Evolutionary conservation across 2,888 invertebrate genomes (phyloP).

Genomic region (Dichetophora obliterata): DNA sequence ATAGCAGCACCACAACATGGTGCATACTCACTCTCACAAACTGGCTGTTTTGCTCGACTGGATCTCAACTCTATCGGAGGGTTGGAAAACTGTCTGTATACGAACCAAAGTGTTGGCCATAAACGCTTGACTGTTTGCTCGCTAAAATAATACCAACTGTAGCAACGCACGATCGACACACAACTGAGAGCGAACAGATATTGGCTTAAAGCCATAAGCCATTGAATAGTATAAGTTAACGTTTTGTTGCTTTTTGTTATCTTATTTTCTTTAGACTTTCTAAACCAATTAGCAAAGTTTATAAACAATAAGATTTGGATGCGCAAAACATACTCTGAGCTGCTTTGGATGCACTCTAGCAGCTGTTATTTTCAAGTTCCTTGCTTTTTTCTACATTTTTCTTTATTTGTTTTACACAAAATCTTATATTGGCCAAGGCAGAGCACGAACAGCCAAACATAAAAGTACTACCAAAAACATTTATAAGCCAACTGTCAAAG

Average conservation of each 20-base stretch:
- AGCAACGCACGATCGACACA: slow-evolving; percentile 14
- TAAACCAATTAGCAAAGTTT: background rate
- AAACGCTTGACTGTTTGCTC: background rate
- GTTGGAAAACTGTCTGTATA: too few relatives aligned
- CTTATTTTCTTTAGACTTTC: background rate
- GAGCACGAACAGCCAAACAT: too few relatives aligned
- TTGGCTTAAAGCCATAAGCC: background rate
- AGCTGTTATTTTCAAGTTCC: too few relatives aligned
- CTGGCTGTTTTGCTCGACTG: too few relatives aligned
- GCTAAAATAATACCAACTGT: background rate
- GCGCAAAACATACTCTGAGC: too few relatives aligned
- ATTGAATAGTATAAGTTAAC: background rate
- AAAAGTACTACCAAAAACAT: too few relatives aligned
- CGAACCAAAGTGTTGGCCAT: background rate
- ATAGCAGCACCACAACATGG: background rate
- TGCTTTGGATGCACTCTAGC: too few relatives aligned
- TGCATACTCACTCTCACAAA: too few relatives aligned
- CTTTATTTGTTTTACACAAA: background rate
- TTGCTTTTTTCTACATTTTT: background rate
- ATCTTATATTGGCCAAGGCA: background rate
- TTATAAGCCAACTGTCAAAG: too few relatives aligned
- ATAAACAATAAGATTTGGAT: too few relatives aligned
- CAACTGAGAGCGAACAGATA: background rate
- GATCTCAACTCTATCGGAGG: too few relatives aligned
- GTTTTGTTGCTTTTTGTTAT: background rate